Evolutionary conservation across 2,797 vertebrate genomes (phyloP), one percentile per base, ranked within the genome.

Genomic region (Heterohyrax brucei): DNA sequence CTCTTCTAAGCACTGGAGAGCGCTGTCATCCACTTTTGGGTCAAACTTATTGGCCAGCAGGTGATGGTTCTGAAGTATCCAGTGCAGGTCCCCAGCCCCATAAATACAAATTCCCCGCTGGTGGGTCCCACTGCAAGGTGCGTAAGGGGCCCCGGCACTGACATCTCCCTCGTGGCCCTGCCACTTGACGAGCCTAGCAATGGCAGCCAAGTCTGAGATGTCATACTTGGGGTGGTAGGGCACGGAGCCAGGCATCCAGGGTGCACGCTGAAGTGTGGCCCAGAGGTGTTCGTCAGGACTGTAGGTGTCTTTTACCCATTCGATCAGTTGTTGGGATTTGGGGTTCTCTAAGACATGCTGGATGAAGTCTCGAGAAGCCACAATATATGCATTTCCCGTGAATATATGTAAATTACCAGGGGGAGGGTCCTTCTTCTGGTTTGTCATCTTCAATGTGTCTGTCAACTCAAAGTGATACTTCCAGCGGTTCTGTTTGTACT

Each of bases 21-120:
- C 98, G 5, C 98, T 28, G 1, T 99, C 98, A 64, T 99, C 99
- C 12, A 99, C 98, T 0, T 76, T 75, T 1, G 99, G 99, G 95
- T 99, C 99, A 98, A 99, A 99, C 97, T 99, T 99, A 98, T 99
- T 99, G 94, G 99, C 99, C 12, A 99, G 83, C n/a, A 99, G 98
- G 1, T 99, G 99, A 2, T 99, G 99, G 73, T 99, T 99, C 70
- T 73, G 93, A 1, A 99, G 92, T 61, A 99, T 95, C 99, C 99
- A 99, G 0, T 13, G 56, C 30, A 99, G 95, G 94, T 99, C 99
- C 0, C 99, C 99, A 0, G 30, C 78, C 1, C 99, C 99, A 0
- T 99, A 99, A 77, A 99, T 84, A 87, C 99, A 99, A 68, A 99
- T 9, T 0, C 98, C 0, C 53, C 99, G 98, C 88, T 97, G 98